phyloP scores from a whole-genome alignment of 2,888 invertebrate species.

The Cistogaster globosa region DNA sequence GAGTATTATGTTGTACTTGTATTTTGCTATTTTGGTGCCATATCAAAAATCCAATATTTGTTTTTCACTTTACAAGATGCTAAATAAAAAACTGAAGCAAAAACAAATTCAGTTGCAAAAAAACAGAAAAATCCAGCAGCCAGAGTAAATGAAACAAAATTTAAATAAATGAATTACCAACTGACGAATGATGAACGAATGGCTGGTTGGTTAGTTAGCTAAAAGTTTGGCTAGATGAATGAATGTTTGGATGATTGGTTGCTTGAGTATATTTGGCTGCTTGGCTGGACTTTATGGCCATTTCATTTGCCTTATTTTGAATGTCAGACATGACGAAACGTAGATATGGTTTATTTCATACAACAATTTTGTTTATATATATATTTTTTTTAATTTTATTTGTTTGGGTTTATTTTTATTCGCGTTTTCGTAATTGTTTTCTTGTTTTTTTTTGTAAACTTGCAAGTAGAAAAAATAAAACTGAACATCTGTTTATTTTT shows the following conservation, averaged over 20 bases:
- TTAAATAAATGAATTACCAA: constrained; percentile 62
- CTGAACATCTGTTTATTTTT: constrained; percentile 59
- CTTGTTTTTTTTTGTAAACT: neutral
- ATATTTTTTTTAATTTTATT: neutral
- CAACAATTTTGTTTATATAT: neutral
- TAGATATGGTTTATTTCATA: constrained; percentile 46
- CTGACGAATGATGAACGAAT: constrained; percentile 29
- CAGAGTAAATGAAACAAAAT: constrained; percentile 62
- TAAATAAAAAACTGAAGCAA: constrained; percentile 38
- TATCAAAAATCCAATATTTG: constrained; percentile 46
- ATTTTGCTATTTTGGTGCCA: constrained; percentile 35
- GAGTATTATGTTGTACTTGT: constrained; percentile 15
- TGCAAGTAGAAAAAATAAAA: constrained; percentile 14
- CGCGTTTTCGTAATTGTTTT: constrained; percentile 10
- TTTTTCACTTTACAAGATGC: constrained; percentile 31
- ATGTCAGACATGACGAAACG: constrained; percentile 62
- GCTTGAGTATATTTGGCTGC: constrained; percentile 31
- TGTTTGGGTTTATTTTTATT: constrained; percentile 27
- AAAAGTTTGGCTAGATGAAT: neutral
- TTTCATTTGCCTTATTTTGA: constrained; percentile 49
- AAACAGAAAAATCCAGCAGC: constrained; percentile 24
- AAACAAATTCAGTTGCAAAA: constrained; percentile 6
- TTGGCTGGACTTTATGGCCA: constrained; percentile 45
- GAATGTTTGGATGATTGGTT: constrained; percentile 10
- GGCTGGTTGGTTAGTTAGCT: neutral